These are phyloP conservation scores for Cryptocephalus moraei DNA, from an alignment of 2,888 invertebrate species.

Conservation along the genomic window DNA sequence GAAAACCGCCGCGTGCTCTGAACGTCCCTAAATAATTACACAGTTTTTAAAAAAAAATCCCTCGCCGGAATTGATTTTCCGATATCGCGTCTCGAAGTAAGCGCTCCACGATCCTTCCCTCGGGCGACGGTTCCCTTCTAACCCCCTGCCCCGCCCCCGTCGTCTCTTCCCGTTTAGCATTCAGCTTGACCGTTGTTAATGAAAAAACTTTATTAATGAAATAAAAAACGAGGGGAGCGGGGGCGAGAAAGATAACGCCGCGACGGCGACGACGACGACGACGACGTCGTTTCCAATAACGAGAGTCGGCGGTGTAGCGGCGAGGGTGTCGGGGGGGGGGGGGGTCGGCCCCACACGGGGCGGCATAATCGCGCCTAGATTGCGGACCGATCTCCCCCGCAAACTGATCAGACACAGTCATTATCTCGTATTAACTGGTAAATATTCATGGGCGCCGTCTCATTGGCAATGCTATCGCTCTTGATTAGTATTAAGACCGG, in stretches of 20 bases:
- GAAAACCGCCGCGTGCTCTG: too few relatives aligned
- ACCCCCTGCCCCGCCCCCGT: not conserved
- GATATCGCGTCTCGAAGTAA: too few relatives aligned
- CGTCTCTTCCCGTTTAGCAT: not conserved
- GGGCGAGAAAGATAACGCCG: too few relatives aligned
- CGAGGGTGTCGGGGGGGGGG: not conserved
- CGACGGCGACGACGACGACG: too few relatives aligned
- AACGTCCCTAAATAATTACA: too few relatives aligned
- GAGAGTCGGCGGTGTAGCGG: too few relatives aligned
- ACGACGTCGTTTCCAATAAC: too few relatives aligned
- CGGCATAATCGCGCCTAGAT: slow-evolving; percentile 12
- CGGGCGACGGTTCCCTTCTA: not conserved
- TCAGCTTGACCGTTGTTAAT: not conserved
- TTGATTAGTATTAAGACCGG: slow-evolving; percentile 26
- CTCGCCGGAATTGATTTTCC: too few relatives aligned
- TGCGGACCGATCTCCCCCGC: slow-evolving; percentile 23
- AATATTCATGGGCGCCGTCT: slow-evolving; percentile 45
- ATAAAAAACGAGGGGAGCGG: not conserved
- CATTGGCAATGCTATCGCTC: slow-evolving; percentile 23
- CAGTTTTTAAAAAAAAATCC: too few relatives aligned
- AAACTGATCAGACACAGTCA: slow-evolving; percentile 31
- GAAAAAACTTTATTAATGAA: not conserved
- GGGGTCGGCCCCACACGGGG: not conserved
- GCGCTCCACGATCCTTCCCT: too few relatives aligned
- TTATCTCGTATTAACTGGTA: slow-evolving; percentile 36